A percentile compares a stretch with the other conserved stretches of the same genome.
phyloP scores from a whole-genome alignment of 2,888 invertebrate species.

The Agrotis ipsilon region DNA sequence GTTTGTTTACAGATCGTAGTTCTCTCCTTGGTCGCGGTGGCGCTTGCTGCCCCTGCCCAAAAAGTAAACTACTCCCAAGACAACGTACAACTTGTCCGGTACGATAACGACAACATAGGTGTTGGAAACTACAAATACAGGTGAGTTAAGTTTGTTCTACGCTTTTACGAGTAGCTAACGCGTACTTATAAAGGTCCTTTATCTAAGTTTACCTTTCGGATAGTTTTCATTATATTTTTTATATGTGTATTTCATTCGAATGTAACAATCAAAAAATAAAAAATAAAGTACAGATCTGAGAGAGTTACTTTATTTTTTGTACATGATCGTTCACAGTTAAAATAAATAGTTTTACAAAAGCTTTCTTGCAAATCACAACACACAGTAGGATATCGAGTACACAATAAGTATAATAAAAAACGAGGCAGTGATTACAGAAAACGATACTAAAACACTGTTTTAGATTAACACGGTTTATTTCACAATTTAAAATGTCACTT shows the following conservation, averaged over 20 bases:
- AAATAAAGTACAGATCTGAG: too few species aligned
- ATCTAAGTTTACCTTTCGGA: too few species aligned
- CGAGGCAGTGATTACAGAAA: too few species aligned
- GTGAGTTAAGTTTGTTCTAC: constrained; percentile 69
- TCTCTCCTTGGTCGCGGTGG: constrained; percentile 73
- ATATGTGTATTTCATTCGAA: neutral
- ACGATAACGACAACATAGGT: constrained; percentile 90
- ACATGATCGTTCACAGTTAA: too few species aligned
- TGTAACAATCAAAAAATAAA: neutral
- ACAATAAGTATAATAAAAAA: neutral
- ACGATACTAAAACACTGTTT: too few species aligned
- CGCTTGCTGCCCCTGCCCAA: constrained; percentile 69
- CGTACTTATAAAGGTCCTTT: too few species aligned
- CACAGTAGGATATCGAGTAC: neutral
- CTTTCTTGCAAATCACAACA: neutral
- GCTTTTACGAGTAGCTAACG: too few species aligned
- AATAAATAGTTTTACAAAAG: neutral
- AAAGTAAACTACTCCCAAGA: constrained; percentile 64
- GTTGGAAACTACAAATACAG: constrained; percentile 85
- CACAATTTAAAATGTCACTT: too few species aligned
- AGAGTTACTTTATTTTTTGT: too few species aligned
- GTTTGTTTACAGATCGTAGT: constrained; percentile 73
- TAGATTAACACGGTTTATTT: too few species aligned
- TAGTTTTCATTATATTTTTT: too few species aligned
- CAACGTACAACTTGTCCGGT: constrained; percentile 86